Conservation (phyloP, 2,113 vertebrate species). For the Leuciscus idus region DNA sequence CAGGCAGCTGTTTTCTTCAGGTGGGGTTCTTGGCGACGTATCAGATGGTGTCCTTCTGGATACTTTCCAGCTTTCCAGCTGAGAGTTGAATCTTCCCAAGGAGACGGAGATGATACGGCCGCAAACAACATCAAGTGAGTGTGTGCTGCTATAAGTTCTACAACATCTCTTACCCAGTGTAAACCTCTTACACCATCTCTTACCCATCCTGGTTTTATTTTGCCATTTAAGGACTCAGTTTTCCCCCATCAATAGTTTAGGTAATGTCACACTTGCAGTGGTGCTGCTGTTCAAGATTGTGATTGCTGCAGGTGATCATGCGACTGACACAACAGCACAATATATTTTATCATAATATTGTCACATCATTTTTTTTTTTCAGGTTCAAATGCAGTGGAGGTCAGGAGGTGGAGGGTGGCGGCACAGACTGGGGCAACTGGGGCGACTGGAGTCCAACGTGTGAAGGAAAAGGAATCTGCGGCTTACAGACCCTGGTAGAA, state of each 20-base stretch:
- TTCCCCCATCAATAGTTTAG: no score
- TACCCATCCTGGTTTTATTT: no score
- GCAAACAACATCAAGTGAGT: conserved; percentile 57
- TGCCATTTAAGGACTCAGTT: no score
- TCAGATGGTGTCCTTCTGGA: conserved; percentile 47
- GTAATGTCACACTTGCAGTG: no score
- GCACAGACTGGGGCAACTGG: conserved; percentile 8
- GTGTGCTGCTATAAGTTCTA: background rate
- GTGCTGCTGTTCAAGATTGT: no score
- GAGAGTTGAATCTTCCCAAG: conserved; percentile 47
- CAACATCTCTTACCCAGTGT: no score
- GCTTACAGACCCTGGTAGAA: conserved; percentile 21
- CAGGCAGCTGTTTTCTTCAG: background rate
- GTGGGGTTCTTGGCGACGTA: conserved; percentile 48
- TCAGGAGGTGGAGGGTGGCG: background rate
- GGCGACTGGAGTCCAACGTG: conserved; percentile 22
- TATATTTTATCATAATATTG: background rate
- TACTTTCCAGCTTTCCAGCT: conserved; percentile 44
- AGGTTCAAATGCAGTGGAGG: background rate
- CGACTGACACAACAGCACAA: no score
- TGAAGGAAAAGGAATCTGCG: conserved; percentile 45
- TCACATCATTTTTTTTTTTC: background rate
- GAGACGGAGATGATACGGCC: conserved; percentile 47
- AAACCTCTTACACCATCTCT: no score
- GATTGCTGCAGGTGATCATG: no score